Evolutionary conservation across 2,797 vertebrate species (phyloP).

Genomic region (Syndactyla subalaris): DNA sequence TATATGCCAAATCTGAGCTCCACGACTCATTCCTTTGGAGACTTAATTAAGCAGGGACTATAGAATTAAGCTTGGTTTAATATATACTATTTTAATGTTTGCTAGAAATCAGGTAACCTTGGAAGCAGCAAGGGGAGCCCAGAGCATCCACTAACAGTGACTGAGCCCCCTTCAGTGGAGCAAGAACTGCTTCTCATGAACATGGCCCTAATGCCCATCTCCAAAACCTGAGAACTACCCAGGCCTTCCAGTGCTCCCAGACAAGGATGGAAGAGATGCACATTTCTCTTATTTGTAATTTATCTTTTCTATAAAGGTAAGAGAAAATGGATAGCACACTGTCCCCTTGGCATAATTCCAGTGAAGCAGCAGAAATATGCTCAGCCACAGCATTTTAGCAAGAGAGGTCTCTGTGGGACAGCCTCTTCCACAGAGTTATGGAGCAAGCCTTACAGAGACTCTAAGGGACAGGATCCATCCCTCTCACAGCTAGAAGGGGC

Average conservation of each 20-base stretch:
- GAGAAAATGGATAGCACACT: background rate
- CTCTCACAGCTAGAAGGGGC: background rate
- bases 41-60: background rate
- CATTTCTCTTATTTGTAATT: background rate
- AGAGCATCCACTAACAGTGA: background rate
- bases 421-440: accelerated
- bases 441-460: background rate
- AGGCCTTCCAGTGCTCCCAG: background rate
- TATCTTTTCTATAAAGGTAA: background rate
- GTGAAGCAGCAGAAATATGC: background rate
- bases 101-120: background rate
- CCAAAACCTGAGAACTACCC: background rate
- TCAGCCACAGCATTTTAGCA: background rate
- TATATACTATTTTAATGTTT: background rate
- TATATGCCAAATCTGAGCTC: background rate
- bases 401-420: background rate
- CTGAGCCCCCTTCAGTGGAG: accelerated
- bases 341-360: background rate
- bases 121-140: background rate
- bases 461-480: background rate
- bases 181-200: background rate
- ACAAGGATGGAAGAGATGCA: background rate
- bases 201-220: background rate
- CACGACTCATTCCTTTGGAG: background rate
- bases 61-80: background rate